Percentiles rank a stretch among this genome's conserved stretches.
Evolutionary conservation across 2,888 invertebrate species (phyloP).

Genomic region (Chalcosyrphus nemorum): DNA sequence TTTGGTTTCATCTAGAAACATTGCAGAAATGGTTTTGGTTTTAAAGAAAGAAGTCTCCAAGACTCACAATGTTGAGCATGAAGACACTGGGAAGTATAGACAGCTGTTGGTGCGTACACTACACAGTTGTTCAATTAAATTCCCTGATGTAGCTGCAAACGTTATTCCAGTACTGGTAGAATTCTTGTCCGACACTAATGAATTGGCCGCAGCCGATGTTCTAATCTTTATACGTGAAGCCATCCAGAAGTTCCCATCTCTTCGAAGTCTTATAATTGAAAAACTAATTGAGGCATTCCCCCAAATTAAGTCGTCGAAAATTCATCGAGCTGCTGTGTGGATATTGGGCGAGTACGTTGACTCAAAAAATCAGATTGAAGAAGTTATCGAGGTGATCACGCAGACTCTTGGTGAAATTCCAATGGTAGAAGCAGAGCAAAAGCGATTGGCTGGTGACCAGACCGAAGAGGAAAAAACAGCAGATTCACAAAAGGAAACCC

Average conservation of each 20-base stretch:
- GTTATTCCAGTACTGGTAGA: slow-evolving; percentile 98
- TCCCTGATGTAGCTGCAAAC: slow-evolving; percentile 96
- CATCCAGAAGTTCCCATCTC: slow-evolving; percentile 94
- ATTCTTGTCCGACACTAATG: slow-evolving; percentile 94
- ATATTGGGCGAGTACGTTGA: slow-evolving; percentile 98
- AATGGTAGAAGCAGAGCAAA: slow-evolving; percentile 86
- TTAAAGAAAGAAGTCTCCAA: slow-evolving; percentile 96
- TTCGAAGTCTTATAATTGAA: slow-evolving; percentile 92
- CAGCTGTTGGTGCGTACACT: slow-evolving; percentile 97
- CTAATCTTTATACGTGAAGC: slow-evolving; percentile 97
- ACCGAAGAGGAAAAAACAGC: slow-evolving; percentile 82
- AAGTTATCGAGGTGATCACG: slow-evolving; percentile 90
- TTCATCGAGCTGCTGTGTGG: slow-evolving; percentile 97
- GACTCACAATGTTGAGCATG: slow-evolving; percentile 94
- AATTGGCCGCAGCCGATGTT: slow-evolving; percentile 96
- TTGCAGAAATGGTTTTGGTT: slow-evolving; percentile 96
- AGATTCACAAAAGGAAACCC: slow-evolving; percentile 77
- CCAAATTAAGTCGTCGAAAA: slow-evolving; percentile 94
- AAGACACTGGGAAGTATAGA: slow-evolving; percentile 97
- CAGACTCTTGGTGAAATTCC: slow-evolving; percentile 88
- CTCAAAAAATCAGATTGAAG: slow-evolving; percentile 88
- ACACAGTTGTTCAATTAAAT: slow-evolving; percentile 96
- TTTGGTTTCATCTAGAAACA: slow-evolving; percentile 94
- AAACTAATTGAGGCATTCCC: slow-evolving; percentile 89
- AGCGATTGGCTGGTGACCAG: slow-evolving; percentile 88